Conservation (phyloP, 2,888 invertebrate genomes). For the Eugnorisma glareosa region DNA sequence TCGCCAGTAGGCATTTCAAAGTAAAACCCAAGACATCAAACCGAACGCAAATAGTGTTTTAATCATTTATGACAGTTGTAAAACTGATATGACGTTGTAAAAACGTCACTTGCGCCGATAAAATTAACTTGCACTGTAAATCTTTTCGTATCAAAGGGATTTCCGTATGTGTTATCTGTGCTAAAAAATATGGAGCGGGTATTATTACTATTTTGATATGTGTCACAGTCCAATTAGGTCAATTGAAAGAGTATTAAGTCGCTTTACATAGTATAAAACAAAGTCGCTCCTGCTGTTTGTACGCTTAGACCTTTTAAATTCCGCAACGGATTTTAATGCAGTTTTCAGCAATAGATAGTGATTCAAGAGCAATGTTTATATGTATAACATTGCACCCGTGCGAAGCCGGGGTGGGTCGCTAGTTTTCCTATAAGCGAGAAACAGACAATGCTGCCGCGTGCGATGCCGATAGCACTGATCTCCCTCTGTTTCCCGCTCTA, state of each 20-base stretch:
- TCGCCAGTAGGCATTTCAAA: constrained; percentile 59
- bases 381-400: too few species aligned
- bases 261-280: too few species aligned
- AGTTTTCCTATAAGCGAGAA: too few species aligned
- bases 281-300: too few species aligned
- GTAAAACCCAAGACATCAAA: constrained; percentile 37
- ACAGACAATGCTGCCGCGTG: too few species aligned
- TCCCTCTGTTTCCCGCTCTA: too few species aligned
- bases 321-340: too few species aligned
- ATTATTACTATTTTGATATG: background rate
- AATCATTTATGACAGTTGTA: constrained; percentile 65
- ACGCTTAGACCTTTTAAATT: too few species aligned
- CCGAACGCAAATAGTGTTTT: constrained; percentile 43
- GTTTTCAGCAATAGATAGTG: too few species aligned
- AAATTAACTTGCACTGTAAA: constrained; percentile 63
- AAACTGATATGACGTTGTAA: constrained; percentile 68
- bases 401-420: too few species aligned
- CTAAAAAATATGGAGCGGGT: background rate
- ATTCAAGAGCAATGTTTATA: too few species aligned
- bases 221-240: background rate
- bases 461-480: too few species aligned
- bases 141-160: constrained; percentile 65
- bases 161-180: constrained; percentile 53
- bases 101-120: constrained; percentile 59
- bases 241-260: background rate